Base-by-base conservation (phyloP, 2,888 invertebrate species). In the Nemapogon koenigi region DNA sequence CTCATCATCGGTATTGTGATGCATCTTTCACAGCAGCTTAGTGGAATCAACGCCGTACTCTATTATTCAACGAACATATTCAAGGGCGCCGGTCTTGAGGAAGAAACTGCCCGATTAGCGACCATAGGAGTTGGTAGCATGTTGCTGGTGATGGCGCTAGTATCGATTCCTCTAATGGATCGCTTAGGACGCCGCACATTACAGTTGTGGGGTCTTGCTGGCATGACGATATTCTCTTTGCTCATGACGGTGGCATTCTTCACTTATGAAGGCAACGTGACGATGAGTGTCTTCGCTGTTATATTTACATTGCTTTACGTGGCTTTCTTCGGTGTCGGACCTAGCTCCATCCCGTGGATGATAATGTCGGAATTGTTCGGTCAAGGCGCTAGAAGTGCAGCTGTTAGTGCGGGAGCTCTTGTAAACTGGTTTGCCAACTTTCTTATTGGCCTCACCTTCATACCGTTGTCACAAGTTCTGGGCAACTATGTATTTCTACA, bases 81-180 rank as follows among this genome's bases (percentile, higher is more conserved):
- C 58, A 63, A 66, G 40, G 72, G 66, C 16, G 85, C 88, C 15
- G 88, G 88, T 6, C 63, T 89, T 35, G 63, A 67, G 6, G 64
- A 72, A 29, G 70, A 81, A 38, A 67, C 75, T 22, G 87, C 89
- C 22, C 78, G 85, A 43, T 80, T 85, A 52, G 87, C 88, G 11
- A 85, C 88, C 3, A 87, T 88, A 40, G 89, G 88, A 16, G 87
- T 84, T 1, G 89, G 89, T 25, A 83, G 83, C 36, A 85, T 88
- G 41, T 82, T 89, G 72, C 86, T 89, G 25, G 60, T 83, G 35
- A 89, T 89, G 88, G 88, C 89, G 3, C 59, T 89, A n/a, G 83
- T 88, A 4, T 86, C 88, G 4, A 86, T 89, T 43, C 87, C 87
- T n/a, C 57, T 89, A 47, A 89, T 89, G 84, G 89, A 89, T 56